A percentile compares a stretch with the other conserved stretches of the same genome.
phyloP scores from a whole-genome alignment of 2,113 vertebrate species.

The Centropristis striata region DNA sequence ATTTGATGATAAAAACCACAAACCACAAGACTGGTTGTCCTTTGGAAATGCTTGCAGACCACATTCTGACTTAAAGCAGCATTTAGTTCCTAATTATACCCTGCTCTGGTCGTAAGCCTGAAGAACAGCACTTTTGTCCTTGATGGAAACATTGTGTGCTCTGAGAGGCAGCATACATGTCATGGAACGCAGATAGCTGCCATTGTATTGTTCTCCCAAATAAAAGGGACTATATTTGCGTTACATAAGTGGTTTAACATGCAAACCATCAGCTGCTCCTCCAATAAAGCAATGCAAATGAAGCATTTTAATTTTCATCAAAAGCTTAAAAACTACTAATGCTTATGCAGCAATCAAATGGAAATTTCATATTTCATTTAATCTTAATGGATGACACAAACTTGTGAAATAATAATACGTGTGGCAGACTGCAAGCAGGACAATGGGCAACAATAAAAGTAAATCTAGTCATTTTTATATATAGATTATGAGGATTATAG shows the following conservation, averaged over 20 bases:
- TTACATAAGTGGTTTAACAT: conserved; percentile 74
- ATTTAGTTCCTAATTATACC: conserved; percentile 89
- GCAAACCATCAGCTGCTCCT: conserved; percentile 7
- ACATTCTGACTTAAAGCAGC: conserved; percentile 87
- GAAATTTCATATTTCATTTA: conserved; percentile 59
- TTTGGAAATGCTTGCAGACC: conserved; percentile 86
- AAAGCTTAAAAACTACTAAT: conserved; percentile 57
- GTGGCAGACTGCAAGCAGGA: not conserved
- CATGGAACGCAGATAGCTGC: conserved; percentile 35
- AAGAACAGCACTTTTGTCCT: conserved; percentile 81
- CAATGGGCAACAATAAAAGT: conserved; percentile 23
- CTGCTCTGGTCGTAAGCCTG: conserved; percentile 76
- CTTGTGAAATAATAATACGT: conserved; percentile 34
- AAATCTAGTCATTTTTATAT: conserved; percentile 27
- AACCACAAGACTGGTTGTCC: conserved; percentile 87
- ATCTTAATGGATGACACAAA: conserved; percentile 58
- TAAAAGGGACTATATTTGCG: conserved; percentile 51
- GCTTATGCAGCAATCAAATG: conserved; percentile 65
- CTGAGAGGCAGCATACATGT: conserved; percentile 56
- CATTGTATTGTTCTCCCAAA: conserved; percentile 60
- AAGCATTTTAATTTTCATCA: conserved; percentile 72
- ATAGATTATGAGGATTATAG: conserved; percentile 51
- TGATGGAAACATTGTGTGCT: conserved; percentile 86
- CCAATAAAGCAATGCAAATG: conserved; percentile 44
- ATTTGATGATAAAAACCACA: conserved; percentile 89